These are phyloP conservation scores for Drosophila ambigua DNA, from an alignment of 1,140 invertebrate species.

Conservation along the genomic window DNA sequence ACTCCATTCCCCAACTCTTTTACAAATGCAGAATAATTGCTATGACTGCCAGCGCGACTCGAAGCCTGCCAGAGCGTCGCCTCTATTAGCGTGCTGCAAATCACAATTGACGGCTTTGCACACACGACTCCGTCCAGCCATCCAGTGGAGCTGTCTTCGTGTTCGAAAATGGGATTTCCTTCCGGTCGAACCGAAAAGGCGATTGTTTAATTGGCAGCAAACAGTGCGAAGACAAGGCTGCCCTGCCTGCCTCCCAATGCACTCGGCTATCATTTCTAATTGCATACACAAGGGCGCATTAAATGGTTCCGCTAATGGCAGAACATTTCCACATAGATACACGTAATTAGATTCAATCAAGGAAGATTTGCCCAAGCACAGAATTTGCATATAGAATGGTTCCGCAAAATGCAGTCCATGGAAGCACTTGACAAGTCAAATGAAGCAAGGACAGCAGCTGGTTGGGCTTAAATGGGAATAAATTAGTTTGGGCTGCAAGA, in stretches of 20 bases:
- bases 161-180: constrained; percentile 67
- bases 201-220: constrained; percentile 37
- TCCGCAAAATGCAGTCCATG: constrained; percentile 6
- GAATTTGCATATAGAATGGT: background rate
- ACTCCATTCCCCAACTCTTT: background rate
- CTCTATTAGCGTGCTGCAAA: constrained; percentile 74
- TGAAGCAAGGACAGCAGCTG: background rate
- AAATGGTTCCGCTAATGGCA: background rate
- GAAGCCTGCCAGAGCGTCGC: constrained; percentile 22
- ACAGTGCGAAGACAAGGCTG: background rate
- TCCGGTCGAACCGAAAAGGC: constrained; percentile 44
- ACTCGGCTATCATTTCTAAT: constrained; percentile 20
- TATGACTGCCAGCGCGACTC: constrained; percentile 41
- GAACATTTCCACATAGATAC: constrained; percentile 7
- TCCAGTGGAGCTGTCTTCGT: constrained; percentile 44
- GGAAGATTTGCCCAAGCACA: background rate
- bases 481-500: no score
- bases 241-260: background rate
- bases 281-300: constrained; percentile 58
- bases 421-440: background rate
- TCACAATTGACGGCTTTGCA: constrained; percentile 74
- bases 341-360: constrained; percentile 30
- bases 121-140: constrained; percentile 41
- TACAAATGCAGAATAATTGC: constrained; percentile 67
- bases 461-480: background rate